These are phyloP conservation scores for Ivindomyrus marchei DNA, from an alignment of 2,113 vertebrate species.

Conservation along the genomic window DNA sequence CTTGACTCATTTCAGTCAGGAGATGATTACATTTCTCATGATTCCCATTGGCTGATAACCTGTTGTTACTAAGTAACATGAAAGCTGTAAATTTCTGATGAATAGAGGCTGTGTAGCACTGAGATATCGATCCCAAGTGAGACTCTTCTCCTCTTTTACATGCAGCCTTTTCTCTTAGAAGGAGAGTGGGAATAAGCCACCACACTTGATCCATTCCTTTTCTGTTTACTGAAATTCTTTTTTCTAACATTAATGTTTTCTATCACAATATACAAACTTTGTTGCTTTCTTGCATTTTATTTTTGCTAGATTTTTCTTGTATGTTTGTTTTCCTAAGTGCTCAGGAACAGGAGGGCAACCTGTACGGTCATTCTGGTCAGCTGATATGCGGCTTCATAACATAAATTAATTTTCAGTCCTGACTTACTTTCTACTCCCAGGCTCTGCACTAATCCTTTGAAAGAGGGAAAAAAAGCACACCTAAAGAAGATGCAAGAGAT, in stretches of 20 bases:
- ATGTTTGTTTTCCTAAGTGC: not conserved
- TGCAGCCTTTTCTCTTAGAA: not conserved
- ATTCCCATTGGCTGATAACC: constrained; percentile 1
- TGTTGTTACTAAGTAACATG: constrained; percentile 6
- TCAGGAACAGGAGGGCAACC: not conserved
- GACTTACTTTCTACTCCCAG: not conserved
- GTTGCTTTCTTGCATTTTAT: not conserved
- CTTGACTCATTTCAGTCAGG: not conserved
- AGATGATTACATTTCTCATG: not conserved
- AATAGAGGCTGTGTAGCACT: not conserved
- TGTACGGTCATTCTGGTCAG: not conserved
- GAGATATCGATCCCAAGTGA: not conserved
- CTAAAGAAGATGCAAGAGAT: not conserved
- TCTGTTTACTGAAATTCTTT: not conserved
- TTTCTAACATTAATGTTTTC: not conserved
- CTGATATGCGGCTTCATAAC: not conserved
- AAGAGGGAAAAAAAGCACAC: not conserved
- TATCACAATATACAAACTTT: not conserved
- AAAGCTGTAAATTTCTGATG: not conserved
- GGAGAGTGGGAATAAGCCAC: not conserved
- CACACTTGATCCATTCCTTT: not conserved
- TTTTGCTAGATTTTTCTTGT: not conserved
- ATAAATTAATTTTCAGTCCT: not conserved
- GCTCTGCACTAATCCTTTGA: not conserved
- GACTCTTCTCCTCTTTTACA: not conserved